Conservation (phyloP, 2,113 vertebrate species). For the Phycodurus eques region DNA sequence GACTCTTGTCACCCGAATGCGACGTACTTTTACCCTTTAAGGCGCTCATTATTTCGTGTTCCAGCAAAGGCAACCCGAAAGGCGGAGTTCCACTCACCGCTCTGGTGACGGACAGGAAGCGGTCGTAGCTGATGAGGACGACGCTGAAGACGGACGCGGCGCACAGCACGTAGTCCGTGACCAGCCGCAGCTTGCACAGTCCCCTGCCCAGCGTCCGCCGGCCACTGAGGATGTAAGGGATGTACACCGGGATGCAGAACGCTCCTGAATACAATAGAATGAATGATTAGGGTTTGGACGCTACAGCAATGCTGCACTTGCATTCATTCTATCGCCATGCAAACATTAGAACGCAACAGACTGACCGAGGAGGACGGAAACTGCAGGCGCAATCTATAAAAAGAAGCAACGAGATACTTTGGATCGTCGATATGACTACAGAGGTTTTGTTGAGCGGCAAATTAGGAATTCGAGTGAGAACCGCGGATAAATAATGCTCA, state of each 20-base stretch:
- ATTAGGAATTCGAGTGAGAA: no score
- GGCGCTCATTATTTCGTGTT: background rate
- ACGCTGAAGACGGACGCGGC: conserved; percentile 86
- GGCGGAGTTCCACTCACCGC: conserved; percentile 78
- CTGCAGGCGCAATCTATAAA: background rate
- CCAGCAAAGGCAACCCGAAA: background rate
- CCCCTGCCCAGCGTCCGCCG: conserved; percentile 75
- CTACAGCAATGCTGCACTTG: background rate
- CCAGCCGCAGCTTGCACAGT: conserved; percentile 82
- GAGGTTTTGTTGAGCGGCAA: background rate
- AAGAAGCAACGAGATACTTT: background rate
- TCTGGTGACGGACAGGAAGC: conserved; percentile 86
- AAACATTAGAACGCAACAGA: background rate
- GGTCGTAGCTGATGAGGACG: conserved; percentile 89
- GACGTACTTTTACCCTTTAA: background rate
- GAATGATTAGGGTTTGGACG: background rate
- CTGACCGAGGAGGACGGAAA: background rate
- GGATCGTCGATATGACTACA: background rate
- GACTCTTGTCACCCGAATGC: background rate
- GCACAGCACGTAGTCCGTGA: conserved; percentile 83
- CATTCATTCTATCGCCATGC: background rate
- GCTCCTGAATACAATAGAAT: conserved; percentile 61
- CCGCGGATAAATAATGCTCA: no score
- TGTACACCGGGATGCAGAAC: conserved; percentile 84
- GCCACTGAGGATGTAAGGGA: conserved; percentile 77